Evolutionary conservation across 1,140 invertebrate genomes (phyloP).

Genomic region (Drosophila paulistorum): DNA sequence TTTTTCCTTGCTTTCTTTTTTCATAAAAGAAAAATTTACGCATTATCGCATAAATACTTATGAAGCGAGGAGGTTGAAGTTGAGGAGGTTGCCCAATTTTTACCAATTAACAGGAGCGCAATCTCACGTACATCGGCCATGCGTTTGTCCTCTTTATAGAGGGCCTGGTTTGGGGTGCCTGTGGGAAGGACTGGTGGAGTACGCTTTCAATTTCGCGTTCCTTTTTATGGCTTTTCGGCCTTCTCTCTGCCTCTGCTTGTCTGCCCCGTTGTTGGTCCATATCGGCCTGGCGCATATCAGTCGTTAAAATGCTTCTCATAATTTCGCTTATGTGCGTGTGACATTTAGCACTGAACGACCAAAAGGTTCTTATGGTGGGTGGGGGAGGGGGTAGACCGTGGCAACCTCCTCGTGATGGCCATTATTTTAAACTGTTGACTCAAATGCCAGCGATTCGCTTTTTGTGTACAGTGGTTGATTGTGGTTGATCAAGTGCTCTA

Average conservation of each 20-base stretch:
- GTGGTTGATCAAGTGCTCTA: neutral
- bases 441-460: constrained; percentile 31
- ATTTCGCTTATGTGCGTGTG: constrained; percentile 77
- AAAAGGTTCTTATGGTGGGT: constrained; percentile 34
- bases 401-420: constrained; percentile 43
- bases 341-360: constrained; percentile 64
- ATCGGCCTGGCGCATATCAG: constrained; percentile 61
- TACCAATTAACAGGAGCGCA: constrained; percentile 74
- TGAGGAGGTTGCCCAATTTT: constrained; percentile 67
- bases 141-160: constrained; percentile 53
- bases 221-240: constrained; percentile 67
- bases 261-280: constrained; percentile 43
- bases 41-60: constrained; percentile 75
- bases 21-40: constrained; percentile 75
- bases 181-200: constrained; percentile 35
- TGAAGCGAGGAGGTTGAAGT: constrained; percentile 28
- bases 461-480: constrained; percentile 27
- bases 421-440: constrained; percentile 77
- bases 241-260: constrained; percentile 20
- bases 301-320: constrained; percentile 80
- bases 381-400: neutral
- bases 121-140: constrained; percentile 81
- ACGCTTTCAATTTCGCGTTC: constrained; percentile 66
- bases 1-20: constrained; percentile 29
- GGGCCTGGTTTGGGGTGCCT: neutral